Evolutionary conservation across 2,888 invertebrate species (phyloP), one percentile per base, ranked within the genome.

Genomic region (Sclerodermus sp.): DNA sequence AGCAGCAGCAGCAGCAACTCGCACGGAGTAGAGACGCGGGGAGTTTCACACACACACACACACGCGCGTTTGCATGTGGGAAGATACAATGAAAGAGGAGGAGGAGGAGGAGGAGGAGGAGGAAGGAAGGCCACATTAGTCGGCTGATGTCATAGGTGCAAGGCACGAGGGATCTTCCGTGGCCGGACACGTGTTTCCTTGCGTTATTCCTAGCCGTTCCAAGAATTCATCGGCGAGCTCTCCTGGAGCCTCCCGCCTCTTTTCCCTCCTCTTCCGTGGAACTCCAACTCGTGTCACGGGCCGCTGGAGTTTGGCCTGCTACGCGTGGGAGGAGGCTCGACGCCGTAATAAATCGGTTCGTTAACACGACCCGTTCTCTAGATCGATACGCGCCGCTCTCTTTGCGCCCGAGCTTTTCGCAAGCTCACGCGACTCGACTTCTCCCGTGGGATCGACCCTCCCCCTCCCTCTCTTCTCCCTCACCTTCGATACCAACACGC

Each of bases 141-240:
- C 29, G 23, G 50, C 49, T 60, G 56, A 60, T 60, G 58, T 54
- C 58, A 58, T 52, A 57, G 52, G 51, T 52, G 54, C 47, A 45
- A 57, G 53, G 47, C 39, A 43, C 47, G 41, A 14, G 47, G 34
- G 42, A 31, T 53, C 53, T 51, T 43, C 16, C 44, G 16, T 14
- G 43, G 13, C 4, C 13, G 13, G 16, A 38, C 38, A 43, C 53
- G 47, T 43, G 45, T 47, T 50, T 40, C 45, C 34, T 45, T 34
- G 31, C 41, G 16, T 49, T 53, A 37, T 47, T 58, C 49, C 15
- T 34, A 17, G 4, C 8, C n/a, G 17, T 57, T 53, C 53, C 42
- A 9, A 52, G 48, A 58, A 50, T 29, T 49, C 40, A 15, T 38
- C 44, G 30, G n/a, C n/a, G n/a, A n/a, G n/a, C n/a, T n/a, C n/a